phyloP scores from a whole-genome alignment of 2,888 invertebrate species.

The Drosophila testacea region DNA sequence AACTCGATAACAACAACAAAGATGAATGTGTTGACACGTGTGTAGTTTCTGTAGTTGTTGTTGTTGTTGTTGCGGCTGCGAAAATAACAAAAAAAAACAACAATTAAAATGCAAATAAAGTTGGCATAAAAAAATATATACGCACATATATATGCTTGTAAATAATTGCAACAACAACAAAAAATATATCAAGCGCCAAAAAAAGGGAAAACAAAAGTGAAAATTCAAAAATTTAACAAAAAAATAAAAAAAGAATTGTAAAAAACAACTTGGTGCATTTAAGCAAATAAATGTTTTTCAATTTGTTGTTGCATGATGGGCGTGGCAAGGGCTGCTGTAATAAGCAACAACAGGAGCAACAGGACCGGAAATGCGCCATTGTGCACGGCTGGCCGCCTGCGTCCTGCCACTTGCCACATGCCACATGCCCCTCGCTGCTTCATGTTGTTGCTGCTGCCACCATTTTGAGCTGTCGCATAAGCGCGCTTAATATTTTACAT shows the following conservation, averaged over 20 bases:
- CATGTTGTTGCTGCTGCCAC: not conserved
- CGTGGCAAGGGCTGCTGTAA: conserved; percentile 23
- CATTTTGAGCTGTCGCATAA: conserved; percentile 55
- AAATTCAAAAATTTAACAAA: conserved; percentile 21
- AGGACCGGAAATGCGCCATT: conserved; percentile 62
- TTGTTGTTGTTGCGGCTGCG: conserved; percentile 14
- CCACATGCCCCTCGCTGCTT: not conserved
- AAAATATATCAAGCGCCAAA: conserved; percentile 12
- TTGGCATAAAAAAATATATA: not conserved
- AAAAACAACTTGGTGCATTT: conserved; percentile 38
- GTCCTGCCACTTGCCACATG: conserved; percentile 20
- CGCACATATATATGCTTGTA: conserved; percentile 2
- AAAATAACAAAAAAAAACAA: conserved; percentile 2
- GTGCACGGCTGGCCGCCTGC: conserved; percentile 54
- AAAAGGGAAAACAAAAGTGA: conserved; percentile 6
- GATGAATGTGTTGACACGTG: conserved; percentile 31
- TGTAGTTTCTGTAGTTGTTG: conserved; percentile 29
- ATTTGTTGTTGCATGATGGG: conserved; percentile 51
- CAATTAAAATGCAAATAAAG: conserved; percentile 32
- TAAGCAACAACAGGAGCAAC: conserved; percentile 14
- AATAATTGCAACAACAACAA: conserved; percentile 19
- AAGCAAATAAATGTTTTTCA: conserved; percentile 74
- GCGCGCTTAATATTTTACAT: conserved; percentile 74
- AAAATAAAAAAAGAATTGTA: conserved; percentile 5
- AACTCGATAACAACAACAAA: conserved; percentile 28